Evolutionary conservation across 2,113 vertebrate species (phyloP), one percentile per base, ranked within the genome.

Genomic region (Thinocorus orbignyianus): DNA sequence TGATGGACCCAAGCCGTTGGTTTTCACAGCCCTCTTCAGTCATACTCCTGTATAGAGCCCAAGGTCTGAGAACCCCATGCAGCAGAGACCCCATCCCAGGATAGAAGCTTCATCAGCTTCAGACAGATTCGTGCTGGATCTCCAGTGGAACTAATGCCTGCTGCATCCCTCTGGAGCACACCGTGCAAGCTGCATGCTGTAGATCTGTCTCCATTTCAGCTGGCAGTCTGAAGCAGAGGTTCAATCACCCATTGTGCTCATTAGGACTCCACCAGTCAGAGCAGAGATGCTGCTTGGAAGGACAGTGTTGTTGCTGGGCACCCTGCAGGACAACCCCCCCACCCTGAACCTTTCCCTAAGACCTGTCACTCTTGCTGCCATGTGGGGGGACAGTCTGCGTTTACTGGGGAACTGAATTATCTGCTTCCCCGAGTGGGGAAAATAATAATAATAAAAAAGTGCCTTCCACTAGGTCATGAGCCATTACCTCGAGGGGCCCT

Each of bases 401-500:
- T 77, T 81, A 35, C n/a, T 55, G 65, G 60, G 81, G 72, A 81
- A 74, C 7, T 5, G 60, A 85, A 83, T 86, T 87, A 90, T 81
- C 77, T 52, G 92, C 87, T 96, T 92, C 71, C 73, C 51, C 1
- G 13, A 95, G 76, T 91, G 44, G 82, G 78, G 81, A 95, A 97
- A 96, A 97, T 88, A 95, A 92, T 91, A 96, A 90, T 94, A 94
- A 92, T 65, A 81, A 86, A 97, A 92, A 95, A 82, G 78, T 90
- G 90, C 95, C 82, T 95, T 95, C 65, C 15, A 81, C 90, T 94
- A 76, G 81, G 95, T 96, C 95, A 94, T 91, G 92, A 97, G 97
- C 95, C 96, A 95, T 97, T 96, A 95, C 94, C 95, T 95, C 89
- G 48, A 97, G 95, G 95, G 94, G 94, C 95, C 84, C 96, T 97